Evolutionary conservation across 1,140 invertebrate species (phyloP).

Genomic region (Chlorops oryzae): DNA sequence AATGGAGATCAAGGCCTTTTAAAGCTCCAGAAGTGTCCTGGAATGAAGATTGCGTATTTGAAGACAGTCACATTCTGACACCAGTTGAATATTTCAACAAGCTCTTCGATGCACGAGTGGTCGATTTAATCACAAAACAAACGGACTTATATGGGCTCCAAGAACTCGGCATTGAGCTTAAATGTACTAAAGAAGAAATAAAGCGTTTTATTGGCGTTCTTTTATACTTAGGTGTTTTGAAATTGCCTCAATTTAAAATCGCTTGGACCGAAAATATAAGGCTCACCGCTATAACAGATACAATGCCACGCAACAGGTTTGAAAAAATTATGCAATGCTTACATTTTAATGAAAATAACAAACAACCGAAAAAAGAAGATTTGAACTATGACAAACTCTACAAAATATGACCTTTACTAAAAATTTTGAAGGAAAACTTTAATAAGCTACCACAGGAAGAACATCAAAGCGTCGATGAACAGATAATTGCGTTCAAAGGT

Average conservation of each 20-base stretch:
- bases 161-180: background rate
- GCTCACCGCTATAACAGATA: constrained; percentile 1
- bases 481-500: constrained; percentile 13
- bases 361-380: constrained; percentile 12
- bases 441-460: constrained; percentile 11
- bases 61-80: background rate
- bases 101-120: background rate
- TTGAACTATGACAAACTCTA: constrained; percentile 13
- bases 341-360: constrained; percentile 11
- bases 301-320: background rate
- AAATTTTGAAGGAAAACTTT: constrained; percentile 14
- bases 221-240: background rate
- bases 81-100: constrained; percentile 1
- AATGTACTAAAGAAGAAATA: background rate
- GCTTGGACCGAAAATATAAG: constrained; percentile 2
- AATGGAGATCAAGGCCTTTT: background rate
- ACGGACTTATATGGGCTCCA: background rate
- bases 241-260: constrained; percentile 6
- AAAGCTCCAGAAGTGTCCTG: background rate
- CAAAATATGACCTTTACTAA: constrained; percentile 16
- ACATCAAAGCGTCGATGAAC: constrained; percentile 9
- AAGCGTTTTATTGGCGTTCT: background rate
- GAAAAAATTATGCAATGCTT: constrained; percentile 5
- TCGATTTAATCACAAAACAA: constrained; percentile 2
- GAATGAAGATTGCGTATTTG: background rate